Evolutionary conservation across 2,888 invertebrate genomes (phyloP), one percentile per base, ranked within the genome.

Genomic region (Chloroclysta siterata): DNA sequence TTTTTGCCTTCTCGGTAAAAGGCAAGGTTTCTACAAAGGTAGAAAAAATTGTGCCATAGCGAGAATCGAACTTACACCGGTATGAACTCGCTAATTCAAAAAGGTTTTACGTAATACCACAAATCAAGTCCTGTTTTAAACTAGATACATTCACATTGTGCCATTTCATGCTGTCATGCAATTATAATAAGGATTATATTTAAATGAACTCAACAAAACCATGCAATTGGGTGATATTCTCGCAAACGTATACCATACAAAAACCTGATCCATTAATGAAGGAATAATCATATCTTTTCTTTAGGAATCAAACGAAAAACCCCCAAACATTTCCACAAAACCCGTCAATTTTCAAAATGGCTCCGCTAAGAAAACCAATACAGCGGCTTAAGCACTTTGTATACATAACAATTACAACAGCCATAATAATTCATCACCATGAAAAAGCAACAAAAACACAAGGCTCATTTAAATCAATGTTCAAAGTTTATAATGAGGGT

Each of bases 61-160:
- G 6, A 1, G 33, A 33, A 6, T 3, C 8, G 33, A 33, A 33
- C 33, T 6, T 7, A 8, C 33, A 8, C 22, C 33, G 8, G 6
- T 3, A 33, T 11, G 0, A 39, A 11, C 36, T 2, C 36, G 36
- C 36, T 4, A 11, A 39, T 11, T 39, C 8, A 39, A 2, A 10
- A 39, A 8, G 4, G 36, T 0, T 44, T 10, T 8, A 46, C 33
- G 13, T 51, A 1, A 42, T 29, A 14, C 28, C n/a, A 51, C 3
- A 14, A 46, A 14, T 42, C 14, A 14, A 15, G 15, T 2, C 22
- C 15, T 15, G 41, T 17, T 51, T 51, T 22, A 51, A 51, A 42
- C 57, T 47, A 74, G 77, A 82, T 84, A 87, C 84, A 88, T 86
- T 80, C 82, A 87, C 88, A 87, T 88, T 88, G 89, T 88, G 89